phyloP scores from a whole-genome alignment of 2,797 vertebrate genomes.

The Pseudopleuronectes americanus region DNA sequence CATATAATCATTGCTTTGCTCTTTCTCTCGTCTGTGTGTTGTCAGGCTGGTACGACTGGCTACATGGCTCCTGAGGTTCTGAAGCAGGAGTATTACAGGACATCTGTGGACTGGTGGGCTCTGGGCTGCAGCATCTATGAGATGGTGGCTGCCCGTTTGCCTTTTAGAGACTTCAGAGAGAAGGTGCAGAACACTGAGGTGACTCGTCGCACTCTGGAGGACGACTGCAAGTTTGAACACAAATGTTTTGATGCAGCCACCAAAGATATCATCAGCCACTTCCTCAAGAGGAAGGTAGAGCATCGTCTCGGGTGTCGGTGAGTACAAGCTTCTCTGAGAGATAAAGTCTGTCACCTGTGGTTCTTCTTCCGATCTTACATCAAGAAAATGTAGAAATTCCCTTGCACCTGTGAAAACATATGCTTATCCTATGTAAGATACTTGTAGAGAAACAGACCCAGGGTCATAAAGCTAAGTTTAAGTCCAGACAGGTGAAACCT shows the following conservation, averaged over 20 bases:
- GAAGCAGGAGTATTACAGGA: conserved; percentile 86
- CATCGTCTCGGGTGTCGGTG: conserved; percentile 90
- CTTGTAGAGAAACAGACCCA: no score
- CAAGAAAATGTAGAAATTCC: conserved; percentile 1
- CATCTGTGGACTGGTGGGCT: conserved; percentile 93
- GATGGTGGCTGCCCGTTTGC: conserved; percentile 90
- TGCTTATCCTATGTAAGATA: no score
- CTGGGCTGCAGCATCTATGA: conserved; percentile 94
- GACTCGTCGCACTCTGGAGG: conserved; percentile 88
- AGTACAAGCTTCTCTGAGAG: conserved; percentile 35
- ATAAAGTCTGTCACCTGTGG: not conserved
- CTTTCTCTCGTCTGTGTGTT: not conserved
- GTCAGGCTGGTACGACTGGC: conserved; percentile 78
- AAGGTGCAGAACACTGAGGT: conserved; percentile 90
- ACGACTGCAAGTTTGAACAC: conserved; percentile 87
- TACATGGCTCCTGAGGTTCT: conserved; percentile 85
- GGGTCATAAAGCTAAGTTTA: no score
- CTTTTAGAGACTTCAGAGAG: conserved; percentile 91
- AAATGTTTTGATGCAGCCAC: conserved; percentile 84
- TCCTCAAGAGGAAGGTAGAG: conserved; percentile 87
- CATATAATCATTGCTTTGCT: not conserved
- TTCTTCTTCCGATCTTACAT: not conserved
- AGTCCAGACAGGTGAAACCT: no score
- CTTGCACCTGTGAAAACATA: not conserved
- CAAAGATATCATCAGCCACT: conserved; percentile 85